phyloP scores from a whole-genome alignment of 2,113 vertebrate species.

The Naja naja region DNA sequence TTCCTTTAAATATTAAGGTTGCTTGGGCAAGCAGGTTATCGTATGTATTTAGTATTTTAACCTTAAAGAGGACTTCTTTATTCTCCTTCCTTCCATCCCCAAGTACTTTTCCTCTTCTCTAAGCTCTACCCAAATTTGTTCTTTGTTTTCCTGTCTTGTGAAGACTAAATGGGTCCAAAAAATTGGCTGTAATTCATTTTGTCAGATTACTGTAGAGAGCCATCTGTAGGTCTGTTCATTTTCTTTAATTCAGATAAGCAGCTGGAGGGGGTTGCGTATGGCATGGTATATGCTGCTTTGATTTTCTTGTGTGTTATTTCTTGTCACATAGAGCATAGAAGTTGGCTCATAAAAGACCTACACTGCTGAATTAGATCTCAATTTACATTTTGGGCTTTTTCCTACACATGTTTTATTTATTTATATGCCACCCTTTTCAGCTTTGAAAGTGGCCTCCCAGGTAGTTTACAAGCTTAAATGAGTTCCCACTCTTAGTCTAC shows the following conservation, averaged over 20 bases:
- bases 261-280: conserved; percentile 75
- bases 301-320: conserved; percentile 41
- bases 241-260: conserved; percentile 71
- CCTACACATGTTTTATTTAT: background rate
- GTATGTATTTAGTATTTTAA: background rate
- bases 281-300: conserved; percentile 44
- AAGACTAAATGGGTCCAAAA: conserved; percentile 73
- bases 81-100: background rate
- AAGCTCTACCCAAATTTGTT: background rate
- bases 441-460: background rate
- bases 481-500: too few species aligned
- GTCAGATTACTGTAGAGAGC: conserved; percentile 70
- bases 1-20: background rate
- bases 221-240: conserved; percentile 66
- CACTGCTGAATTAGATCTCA: background rate
- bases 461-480: background rate
- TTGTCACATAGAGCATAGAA: background rate
- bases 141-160: conserved; percentile 23
- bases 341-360: background rate
- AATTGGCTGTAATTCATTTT: conserved; percentile 74
- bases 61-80: background rate
- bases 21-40: background rate
- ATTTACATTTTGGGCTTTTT: background rate
- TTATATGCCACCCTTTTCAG: background rate
- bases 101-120: background rate